Base-by-base conservation (phyloP, 2,113 vertebrate species). In the Calyptomena viridis region DNA sequence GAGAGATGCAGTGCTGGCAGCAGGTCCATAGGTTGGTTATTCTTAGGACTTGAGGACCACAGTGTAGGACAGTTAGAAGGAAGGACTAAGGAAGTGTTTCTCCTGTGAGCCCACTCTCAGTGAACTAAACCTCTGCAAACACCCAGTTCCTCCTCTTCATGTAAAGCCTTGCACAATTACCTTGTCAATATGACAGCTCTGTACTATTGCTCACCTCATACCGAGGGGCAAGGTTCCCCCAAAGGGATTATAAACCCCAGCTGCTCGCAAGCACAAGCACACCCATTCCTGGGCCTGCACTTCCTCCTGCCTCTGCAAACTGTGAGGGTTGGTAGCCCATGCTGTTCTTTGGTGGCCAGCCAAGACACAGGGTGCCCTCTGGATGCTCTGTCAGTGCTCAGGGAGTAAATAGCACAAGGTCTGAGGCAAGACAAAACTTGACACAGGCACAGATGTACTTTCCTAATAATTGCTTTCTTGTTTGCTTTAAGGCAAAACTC, bases 1-100 rank as follows among this genome's bases (percentile, higher is more conserved):
- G 56, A 79, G 58, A 68, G 24, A 53, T 2, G 2, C 0, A 2
- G 20, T 23, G 28, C 11, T 83, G 19, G 16, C 56, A 75, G 53
- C 25, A 59, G 17, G 17, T 72, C 33, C 2, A 1, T 5, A 16
- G n/a, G 40, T 46, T 40, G 19, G 11, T 6, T 39, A 16, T 59
- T 9, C 12, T 74, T 46, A n/a, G 33, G 56, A 46, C 42, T 79
- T 55, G 10, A 22, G 13, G 46, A 69, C 14, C 12, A 15, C 12
- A 5, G 5, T 6, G 18, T 8, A 59, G 30, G 77, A 59, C n/a
- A 53, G 31, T 23, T 0, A 0, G 37, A 58, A 84, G 59, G 46
- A 15, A 56, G 23, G 30, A 63, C 21, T 50, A 25, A 63, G 67
- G 47, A 31, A 76, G 8, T 8, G 30, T 63, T 87, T 82, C 20